A percentile compares a stretch with the other conserved stretches of the same genome.
phyloP scores from a whole-genome alignment of 2,888 invertebrate genomes.

The Venusia cambrica region DNA sequence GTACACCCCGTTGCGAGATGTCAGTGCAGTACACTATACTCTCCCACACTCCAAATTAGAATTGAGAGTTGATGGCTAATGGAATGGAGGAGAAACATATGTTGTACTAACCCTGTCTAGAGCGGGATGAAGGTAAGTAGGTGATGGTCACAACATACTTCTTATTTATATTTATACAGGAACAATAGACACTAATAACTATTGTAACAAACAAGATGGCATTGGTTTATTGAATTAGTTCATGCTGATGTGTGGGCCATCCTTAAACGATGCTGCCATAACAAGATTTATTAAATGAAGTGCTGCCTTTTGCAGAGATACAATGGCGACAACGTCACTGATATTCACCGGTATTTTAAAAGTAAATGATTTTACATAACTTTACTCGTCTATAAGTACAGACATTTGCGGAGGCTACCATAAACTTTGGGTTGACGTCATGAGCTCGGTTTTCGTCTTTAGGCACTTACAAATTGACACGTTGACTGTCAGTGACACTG shows the following conservation, averaged over 20 bases:
- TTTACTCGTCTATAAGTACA: slow-evolving; percentile 9
- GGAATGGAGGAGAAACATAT: no score
- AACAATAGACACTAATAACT: slow-evolving; percentile 28
- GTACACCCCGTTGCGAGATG: no score
- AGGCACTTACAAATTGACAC: no score
- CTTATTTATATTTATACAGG: slow-evolving; percentile 27
- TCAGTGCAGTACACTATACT: no score
- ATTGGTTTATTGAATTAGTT: slow-evolving; percentile 17
- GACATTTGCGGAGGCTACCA: slow-evolving; percentile 1
- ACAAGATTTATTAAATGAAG: slow-evolving; percentile 28
- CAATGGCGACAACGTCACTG: slow-evolving; percentile 38
- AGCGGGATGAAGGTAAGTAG: no score
- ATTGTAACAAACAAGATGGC: slow-evolving; percentile 23
- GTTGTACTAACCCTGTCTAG: no score
- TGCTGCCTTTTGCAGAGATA: slow-evolving; percentile 29
- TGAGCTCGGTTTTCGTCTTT: no score
- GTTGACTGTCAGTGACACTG: no score
- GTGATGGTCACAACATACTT: no score
- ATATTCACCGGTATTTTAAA: slow-evolving; percentile 29
- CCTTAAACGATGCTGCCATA: slow-evolving; percentile 28
- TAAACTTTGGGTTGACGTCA: slow-evolving; percentile 12
- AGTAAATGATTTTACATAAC: slow-evolving; percentile 16
- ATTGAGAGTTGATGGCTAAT: no score
- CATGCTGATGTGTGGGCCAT: slow-evolving; percentile 27
- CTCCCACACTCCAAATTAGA: no score